Percentiles rank a stretch among this genome's conserved stretches.
Conservation (phyloP, 2,888 invertebrate genomes). For the Drosophila koepferae region DNA sequence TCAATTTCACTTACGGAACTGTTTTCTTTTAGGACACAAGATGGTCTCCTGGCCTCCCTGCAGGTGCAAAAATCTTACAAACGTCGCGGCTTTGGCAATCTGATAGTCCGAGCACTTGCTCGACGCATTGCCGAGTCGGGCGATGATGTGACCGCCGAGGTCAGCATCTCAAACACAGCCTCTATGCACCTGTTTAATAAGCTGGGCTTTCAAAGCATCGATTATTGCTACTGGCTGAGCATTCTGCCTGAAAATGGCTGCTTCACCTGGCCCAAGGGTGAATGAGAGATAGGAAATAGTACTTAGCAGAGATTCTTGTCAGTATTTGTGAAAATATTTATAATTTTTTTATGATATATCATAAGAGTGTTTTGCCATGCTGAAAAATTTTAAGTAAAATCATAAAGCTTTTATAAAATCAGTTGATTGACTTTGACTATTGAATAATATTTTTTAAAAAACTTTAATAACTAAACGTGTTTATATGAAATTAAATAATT, state of each 20-base stretch:
- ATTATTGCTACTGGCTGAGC: constrained; percentile 46
- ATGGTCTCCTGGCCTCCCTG: constrained; percentile 48
- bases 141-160: constrained; percentile 55
- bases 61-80: constrained; percentile 40
- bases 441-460: background rate
- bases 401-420: background rate
- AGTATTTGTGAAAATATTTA: background rate
- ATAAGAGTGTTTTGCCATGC: background rate
- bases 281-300: constrained; percentile 14
- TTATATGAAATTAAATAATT: too few species aligned
- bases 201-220: constrained; percentile 48
- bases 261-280: constrained; percentile 48
- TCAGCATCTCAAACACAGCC: constrained; percentile 26
- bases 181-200: constrained; percentile 45
- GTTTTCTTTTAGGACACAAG: constrained; percentile 43
- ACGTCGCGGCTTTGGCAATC: constrained; percentile 56
- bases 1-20: too few species aligned
- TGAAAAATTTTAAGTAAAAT: too few species aligned
- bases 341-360: background rate
- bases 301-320: background rate
- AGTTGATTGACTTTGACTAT: background rate
- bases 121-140: constrained; percentile 35
- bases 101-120: constrained; percentile 47
- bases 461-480: background rate
- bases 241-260: constrained; percentile 32